These are phyloP conservation scores for Diacarnus erythraeanus DNA, from an alignment of 37 sponge, comb jelly and placozoan genomes.

Conservation along the genomic window DNA sequence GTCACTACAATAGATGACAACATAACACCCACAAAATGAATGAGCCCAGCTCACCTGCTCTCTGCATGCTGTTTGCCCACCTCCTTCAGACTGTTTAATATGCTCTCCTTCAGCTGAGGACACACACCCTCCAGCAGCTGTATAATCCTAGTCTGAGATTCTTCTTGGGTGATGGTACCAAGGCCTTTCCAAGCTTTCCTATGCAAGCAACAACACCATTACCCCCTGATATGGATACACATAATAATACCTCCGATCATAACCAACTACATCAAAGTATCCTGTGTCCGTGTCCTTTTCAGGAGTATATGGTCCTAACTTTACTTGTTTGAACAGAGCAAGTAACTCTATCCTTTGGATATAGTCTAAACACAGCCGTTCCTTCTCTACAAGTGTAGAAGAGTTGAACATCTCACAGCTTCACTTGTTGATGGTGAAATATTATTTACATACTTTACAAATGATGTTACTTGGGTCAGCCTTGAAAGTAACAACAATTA, in stretches of 20 bases:
- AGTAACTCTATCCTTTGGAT: constrained; percentile 73
- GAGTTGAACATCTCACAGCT: too few species aligned
- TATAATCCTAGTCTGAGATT: constrained; percentile 58
- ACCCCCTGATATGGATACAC: neutral
- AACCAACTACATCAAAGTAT: constrained; percentile 82
- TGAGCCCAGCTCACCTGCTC: neutral
- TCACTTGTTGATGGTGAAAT: too few species aligned
- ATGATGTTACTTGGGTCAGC: too few species aligned
- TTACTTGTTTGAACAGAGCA: constrained; percentile 85
- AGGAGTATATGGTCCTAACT: constrained; percentile 62
- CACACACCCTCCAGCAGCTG: constrained; percentile 53
- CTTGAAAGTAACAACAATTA: too few species aligned
- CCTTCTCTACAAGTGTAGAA: constrained; percentile 52
- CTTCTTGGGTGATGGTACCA: constrained; percentile 65
- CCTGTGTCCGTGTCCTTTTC: constrained; percentile 80
- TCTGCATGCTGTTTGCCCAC: neutral
- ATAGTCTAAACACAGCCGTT: constrained; percentile 67
- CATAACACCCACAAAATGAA: neutral
- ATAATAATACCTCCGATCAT: constrained; percentile 62
- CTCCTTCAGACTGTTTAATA: constrained; percentile 19
- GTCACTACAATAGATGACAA: too few species aligned
- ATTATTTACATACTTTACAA: too few species aligned
- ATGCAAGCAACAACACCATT: neutral
- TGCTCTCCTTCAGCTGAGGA: constrained; percentile 22
- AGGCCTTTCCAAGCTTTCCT: constrained; percentile 89